Conservation (phyloP, 30 jellyfish, hydroid and myxozoan species). For the Nemopilema nomurai region DNA sequence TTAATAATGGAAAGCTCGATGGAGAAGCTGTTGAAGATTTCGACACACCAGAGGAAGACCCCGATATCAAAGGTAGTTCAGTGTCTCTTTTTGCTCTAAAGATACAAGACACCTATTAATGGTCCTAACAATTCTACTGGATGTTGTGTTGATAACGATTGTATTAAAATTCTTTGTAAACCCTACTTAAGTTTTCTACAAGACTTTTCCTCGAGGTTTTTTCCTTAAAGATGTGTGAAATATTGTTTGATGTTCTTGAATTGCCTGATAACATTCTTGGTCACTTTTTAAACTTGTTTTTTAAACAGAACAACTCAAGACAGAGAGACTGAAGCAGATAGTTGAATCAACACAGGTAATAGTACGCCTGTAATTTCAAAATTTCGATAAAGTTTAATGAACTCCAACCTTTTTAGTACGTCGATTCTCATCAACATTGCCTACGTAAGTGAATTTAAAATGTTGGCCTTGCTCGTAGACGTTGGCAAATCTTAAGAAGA, state of each 20-base stretch:
- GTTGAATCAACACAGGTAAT: constrained; percentile 57
- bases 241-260: too few relatives aligned
- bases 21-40: constrained; percentile 68
- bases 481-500: constrained; percentile 50
- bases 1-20: constrained; percentile 54
- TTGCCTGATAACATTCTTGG: too few relatives aligned
- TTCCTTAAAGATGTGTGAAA: too few relatives aligned
- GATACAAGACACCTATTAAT: too few relatives aligned
- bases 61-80: constrained; percentile 61
- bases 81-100: not conserved
- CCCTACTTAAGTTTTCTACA: too few relatives aligned
- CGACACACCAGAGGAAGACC: constrained; percentile 74
- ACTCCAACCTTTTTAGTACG: not conserved
- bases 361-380: too few relatives aligned
- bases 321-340: constrained; percentile 58
- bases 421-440: not conserved
- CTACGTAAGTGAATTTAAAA: not conserved
- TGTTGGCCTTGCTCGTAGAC: constrained; percentile 3
- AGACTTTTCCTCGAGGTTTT: too few relatives aligned
- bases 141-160: too few relatives aligned
- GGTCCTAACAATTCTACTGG: too few relatives aligned
- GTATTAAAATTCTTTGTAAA: too few relatives aligned
- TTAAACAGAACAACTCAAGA: constrained; percentile 51
- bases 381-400: too few relatives aligned
- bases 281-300: not conserved